Conservation (phyloP, 2,888 invertebrate genomes). For the Orchesellides sinensis region DNA sequence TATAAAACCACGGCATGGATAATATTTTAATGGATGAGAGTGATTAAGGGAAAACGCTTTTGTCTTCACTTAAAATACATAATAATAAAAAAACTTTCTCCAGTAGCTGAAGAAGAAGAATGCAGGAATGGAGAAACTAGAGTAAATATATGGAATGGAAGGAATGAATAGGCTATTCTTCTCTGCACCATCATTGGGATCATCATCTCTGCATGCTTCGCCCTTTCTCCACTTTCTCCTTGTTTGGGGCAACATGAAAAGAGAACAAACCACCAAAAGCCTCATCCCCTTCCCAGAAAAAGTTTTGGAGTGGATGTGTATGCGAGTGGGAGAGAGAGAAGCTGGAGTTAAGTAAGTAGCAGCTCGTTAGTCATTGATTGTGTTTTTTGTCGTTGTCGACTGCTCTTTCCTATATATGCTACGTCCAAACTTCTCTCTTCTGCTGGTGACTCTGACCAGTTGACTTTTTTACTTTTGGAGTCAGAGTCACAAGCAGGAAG, state of each 20-base stretch:
- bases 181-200: neutral
- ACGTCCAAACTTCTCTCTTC: no score
- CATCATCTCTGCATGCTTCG: no score
- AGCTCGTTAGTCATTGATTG: slow-evolving; percentile 53
- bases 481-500: no score
- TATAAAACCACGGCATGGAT: slow-evolving; percentile 48
- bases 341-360: no score
- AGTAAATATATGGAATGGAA: slow-evolving; percentile 29
- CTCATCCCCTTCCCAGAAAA: neutral
- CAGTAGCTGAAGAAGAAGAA: neutral
- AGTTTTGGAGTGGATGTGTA: neutral
- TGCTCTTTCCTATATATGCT: neutral
- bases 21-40: slow-evolving; percentile 69
- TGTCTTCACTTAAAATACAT: slow-evolving; percentile 53
- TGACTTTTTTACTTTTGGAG: no score
- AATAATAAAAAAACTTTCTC: neutral
- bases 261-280: neutral
- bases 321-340: no score
- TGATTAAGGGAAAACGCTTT: slow-evolving; percentile 68
- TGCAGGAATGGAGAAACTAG: neutral
- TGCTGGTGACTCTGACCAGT: no score
- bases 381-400: slow-evolving; percentile 2
- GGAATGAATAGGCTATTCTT: neutral
- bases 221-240: neutral
- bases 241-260: slow-evolving; percentile 20